Evolutionary conservation across 2,888 invertebrate genomes (phyloP).

Genomic region (Odontocolon sp.): DNA sequence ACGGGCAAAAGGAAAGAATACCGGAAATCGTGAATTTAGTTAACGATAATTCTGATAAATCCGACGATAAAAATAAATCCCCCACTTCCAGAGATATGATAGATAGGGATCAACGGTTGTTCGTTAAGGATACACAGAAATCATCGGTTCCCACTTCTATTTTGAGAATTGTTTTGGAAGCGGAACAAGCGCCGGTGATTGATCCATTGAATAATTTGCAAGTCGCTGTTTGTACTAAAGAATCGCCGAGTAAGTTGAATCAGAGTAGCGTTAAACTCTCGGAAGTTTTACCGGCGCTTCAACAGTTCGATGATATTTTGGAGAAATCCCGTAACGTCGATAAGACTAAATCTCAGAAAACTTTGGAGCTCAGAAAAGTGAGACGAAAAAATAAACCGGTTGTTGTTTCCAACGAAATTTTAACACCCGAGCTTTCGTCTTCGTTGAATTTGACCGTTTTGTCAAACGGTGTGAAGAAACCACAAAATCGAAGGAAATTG

Average conservation of each 20-base stretch:
- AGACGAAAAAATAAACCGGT: slow-evolving; percentile 1
- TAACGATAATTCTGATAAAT: not conserved
- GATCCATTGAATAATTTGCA: too few species aligned
- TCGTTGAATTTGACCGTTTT: not conserved
- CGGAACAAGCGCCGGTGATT: too few species aligned
- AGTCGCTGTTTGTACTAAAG: too few species aligned
- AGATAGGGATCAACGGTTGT: too few species aligned
- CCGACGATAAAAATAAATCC: too few species aligned
- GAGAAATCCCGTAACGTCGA: not conserved
- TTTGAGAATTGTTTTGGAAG: too few species aligned
- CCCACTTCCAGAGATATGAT: too few species aligned
- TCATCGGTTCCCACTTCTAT: too few species aligned
- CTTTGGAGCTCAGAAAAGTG: not conserved
- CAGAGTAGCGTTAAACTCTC: slow-evolving; percentile 46
- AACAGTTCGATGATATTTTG: slow-evolving; percentile 42
- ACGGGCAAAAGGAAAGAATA: not conserved
- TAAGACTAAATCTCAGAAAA: not conserved
- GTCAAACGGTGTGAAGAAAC: not conserved
- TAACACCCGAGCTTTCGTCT: too few species aligned
- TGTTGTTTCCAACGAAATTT: not conserved
- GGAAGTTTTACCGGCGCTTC: slow-evolving; percentile 56
- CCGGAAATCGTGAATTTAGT: not conserved
- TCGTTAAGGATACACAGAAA: too few species aligned
- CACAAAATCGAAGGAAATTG: slow-evolving; percentile 66
- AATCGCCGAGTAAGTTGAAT: not conserved